These are phyloP conservation scores for Micromys minutus DNA, from an alignment of 2,113 vertebrate genomes.

Conservation along the genomic window DNA sequence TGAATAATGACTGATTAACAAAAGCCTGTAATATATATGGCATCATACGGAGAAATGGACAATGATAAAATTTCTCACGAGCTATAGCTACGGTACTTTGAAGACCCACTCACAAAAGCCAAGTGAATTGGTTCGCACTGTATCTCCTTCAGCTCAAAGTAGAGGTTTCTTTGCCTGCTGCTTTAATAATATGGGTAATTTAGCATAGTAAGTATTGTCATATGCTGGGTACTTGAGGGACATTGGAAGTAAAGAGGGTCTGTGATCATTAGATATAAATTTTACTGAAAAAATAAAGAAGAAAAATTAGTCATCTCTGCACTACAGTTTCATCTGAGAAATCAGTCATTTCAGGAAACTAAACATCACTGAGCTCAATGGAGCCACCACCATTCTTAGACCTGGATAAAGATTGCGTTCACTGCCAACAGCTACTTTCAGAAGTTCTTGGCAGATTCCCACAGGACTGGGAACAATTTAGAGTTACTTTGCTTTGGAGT, in stretches of 20 bases:
- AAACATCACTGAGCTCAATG: constrained; percentile 68
- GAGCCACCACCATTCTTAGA: constrained; percentile 76
- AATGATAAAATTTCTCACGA: not conserved
- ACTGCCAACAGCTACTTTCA: constrained; percentile 68
- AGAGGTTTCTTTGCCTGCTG: not conserved
- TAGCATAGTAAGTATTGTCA: not conserved
- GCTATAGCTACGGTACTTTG: not conserved
- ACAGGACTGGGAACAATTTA: not conserved
- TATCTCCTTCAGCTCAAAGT: not conserved
- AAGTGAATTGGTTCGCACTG: not conserved
- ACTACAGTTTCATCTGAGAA: constrained; percentile 74
- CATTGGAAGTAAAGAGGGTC: not conserved
- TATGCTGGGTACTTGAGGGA: not conserved
- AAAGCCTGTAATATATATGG: not conserved
- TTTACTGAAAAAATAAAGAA: constrained; percentile 12
- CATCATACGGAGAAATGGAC: not conserved
- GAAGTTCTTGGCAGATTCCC: constrained; percentile 24
- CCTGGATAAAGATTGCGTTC: constrained; percentile 78
- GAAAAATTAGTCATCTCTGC: constrained; percentile 52
- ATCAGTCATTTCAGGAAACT: constrained; percentile 74
- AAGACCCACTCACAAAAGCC: not conserved
- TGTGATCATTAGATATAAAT: not conserved
- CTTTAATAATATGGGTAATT: not conserved
- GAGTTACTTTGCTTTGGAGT: constrained; percentile 29
- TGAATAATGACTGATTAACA: not conserved